Evolutionary conservation across 2,113 vertebrate genomes (phyloP), one percentile per base, ranked within the genome.

Genomic region (Scopus umbretta): DNA sequence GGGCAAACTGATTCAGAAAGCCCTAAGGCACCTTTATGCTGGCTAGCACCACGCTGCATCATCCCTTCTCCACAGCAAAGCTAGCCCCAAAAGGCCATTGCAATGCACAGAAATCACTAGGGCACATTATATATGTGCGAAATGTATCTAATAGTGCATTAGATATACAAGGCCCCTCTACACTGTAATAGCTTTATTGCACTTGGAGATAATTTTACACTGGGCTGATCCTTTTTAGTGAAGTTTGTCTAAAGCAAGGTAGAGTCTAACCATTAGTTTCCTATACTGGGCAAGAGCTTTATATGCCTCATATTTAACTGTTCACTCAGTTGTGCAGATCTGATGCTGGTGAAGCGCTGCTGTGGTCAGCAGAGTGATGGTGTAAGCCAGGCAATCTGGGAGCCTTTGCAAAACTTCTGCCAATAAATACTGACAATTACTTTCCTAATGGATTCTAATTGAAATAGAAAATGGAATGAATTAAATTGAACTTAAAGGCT

Each of bases 371-470:
- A 80, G 45, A 49, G 30, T 27, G 65, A 29, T 53, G 16, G 6
- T 38, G 15, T 27, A 73, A 94, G 53, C 42, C 50, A 71, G 67
- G 42, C 2, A 84, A 29, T 78, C 65, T 85, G 76, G 32, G 32
- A 85, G 15, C 11, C 56, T 40, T 66, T 68, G 19, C 36, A 82
- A 83, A 78, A 90, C 49, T 85, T 30, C 21, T 71, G 30, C 43
- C 5, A 0, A 30, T 36, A 53, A 93, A 52, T 63, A 42, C 43
- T 92, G 63, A 23, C 78, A 96, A 93, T 85, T 95, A 86, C 74
- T 83, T 94, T 92, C 70, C 17, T 96, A 93, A 81, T 80, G 76
- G 36, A 86, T 73, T 82, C 61, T 81, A 94, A 88, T 29, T 86
- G 55, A 92, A 94, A 70, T 30, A 61, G 70, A 90, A 71, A 83